phyloP scores from a whole-genome alignment of 1,140 invertebrate species.

The Camponotus pennsylvanicus region DNA sequence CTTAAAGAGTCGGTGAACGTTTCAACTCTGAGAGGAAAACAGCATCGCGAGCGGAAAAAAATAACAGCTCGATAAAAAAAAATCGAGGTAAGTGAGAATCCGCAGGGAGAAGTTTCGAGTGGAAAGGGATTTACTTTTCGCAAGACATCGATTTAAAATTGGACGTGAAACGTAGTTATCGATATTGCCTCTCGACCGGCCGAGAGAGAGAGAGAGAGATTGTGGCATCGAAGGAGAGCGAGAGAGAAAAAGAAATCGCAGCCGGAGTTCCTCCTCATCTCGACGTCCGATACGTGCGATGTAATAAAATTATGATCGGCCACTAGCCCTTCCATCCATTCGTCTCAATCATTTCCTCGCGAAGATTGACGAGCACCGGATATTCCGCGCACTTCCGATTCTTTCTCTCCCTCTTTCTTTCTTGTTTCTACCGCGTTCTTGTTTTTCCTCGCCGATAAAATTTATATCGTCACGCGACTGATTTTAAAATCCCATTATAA shows the following conservation, averaged over 20 bases:
- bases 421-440: too few species aligned
- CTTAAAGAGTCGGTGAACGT: background rate
- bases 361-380: conserved; percentile 70
- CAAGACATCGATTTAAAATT: conserved; percentile 58
- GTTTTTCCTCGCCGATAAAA: background rate
- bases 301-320: conserved; percentile 74
- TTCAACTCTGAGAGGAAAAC: background rate
- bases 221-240: conserved; percentile 1
- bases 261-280: conserved; percentile 51
- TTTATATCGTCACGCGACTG: conserved; percentile 41
- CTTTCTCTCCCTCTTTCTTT: conserved; percentile 3
- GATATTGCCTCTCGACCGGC: conserved; percentile 47
- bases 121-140: conserved; percentile 45
- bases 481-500: conserved; percentile 31
- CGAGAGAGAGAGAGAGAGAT: conserved; percentile 33
- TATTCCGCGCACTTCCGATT: conserved; percentile 53
- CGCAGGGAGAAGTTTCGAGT: conserved; percentile 21
- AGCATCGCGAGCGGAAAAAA: background rate
- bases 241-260: conserved; percentile 11
- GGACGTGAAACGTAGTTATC: conserved; percentile 58
- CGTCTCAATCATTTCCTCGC: conserved; percentile 66
- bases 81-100: conserved; percentile 50
- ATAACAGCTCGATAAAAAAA: background rate
- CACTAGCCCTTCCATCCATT: conserved; percentile 61
- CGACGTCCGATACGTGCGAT: conserved; percentile 48